Evolutionary conservation across 2,888 invertebrate genomes (phyloP), one percentile per base, ranked within the genome.

Genomic region (Hanleya hanleyi): DNA sequence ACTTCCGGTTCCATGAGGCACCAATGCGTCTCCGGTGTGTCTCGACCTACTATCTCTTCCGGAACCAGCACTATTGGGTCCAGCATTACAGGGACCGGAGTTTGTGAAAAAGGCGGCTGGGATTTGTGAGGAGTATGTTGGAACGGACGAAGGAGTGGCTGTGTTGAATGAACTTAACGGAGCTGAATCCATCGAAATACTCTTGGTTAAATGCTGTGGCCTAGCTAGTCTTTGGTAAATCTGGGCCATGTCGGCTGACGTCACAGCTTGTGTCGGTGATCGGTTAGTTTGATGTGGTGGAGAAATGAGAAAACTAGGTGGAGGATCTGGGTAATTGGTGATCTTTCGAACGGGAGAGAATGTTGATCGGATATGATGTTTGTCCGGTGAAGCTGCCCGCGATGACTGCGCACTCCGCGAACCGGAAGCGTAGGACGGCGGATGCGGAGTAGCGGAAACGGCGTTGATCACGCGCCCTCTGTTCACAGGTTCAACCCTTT

Each of bases 261-360:
- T 47, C 65, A 75, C 22, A 71, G 77, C 50, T 66, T 76, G 26
- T 5, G 57, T 22, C 5, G 37, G 15, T 12, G 61, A 65, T 22
- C 29, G 15, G 35, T 61, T 18, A 22, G 73, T 74, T 36, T 76
- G 76, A 32, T 77, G 74, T 3, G 83, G 82, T 5, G 86, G 83
- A 6, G 86, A 84, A 70, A 88, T 83, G 71, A 87, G 80, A 78
- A 88, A 87, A 72, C 85, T 86, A 9, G 88, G 87, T 6, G 87
- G 87, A 1, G 87, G 87, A 50, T 80, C 81, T 1, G 76, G 86
- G 75, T 77, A 85, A 69, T 77, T 80, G 47, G 80, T 78, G 67
- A 77, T 76, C 66, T 79, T 81, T 62, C 68, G 76, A 73, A 75
- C 79, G 67, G 22, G 74, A 15, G 64, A 37, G 9, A 64, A 37